A percentile compares a stretch with the other conserved stretches of the same genome.
These are phyloP conservation scores for Argyresthia goedartella DNA, from an alignment of 2,888 invertebrate species.

Conservation along the genomic window DNA sequence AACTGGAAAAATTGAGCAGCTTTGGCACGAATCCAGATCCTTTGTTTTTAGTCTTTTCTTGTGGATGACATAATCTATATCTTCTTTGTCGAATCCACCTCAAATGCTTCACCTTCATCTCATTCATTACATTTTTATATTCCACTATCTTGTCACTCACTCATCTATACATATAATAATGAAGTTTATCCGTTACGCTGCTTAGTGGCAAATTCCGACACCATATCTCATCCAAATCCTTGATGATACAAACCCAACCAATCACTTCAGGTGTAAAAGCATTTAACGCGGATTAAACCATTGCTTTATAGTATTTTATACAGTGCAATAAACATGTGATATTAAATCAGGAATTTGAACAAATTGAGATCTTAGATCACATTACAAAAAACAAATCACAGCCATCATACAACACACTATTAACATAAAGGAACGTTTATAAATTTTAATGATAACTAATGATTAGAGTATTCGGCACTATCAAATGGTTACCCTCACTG, in stretches of 20 bases:
- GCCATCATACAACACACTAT: slow-evolving; percentile 31
- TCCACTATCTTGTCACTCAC: too few species aligned
- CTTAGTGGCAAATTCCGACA: too few species aligned
- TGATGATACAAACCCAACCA: too few species aligned
- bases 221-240: too few species aligned
- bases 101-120: too few species aligned
- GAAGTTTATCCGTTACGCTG: too few species aligned
- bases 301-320: not conserved
- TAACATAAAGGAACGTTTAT: not conserved
- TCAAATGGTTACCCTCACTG: not conserved
- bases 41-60: slow-evolving; percentile 3
- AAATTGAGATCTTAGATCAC: slow-evolving; percentile 37
- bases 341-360: slow-evolving; percentile 8
- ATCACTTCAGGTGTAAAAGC: too few species aligned
- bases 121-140: too few species aligned
- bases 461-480: slow-evolving; percentile 9
- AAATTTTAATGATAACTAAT: not conserved
- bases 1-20: slow-evolving; percentile 54
- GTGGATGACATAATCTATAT: slow-evolving; percentile 13
- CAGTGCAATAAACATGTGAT: slow-evolving; percentile 8
- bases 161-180: too few species aligned
- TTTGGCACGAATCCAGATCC: slow-evolving; percentile 42
- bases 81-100: too few species aligned
- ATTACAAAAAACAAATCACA: slow-evolving; percentile 59
- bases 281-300: too few species aligned